Base-by-base conservation (phyloP, 2,113 vertebrate genomes). In the Cinclus mexicanus region DNA sequence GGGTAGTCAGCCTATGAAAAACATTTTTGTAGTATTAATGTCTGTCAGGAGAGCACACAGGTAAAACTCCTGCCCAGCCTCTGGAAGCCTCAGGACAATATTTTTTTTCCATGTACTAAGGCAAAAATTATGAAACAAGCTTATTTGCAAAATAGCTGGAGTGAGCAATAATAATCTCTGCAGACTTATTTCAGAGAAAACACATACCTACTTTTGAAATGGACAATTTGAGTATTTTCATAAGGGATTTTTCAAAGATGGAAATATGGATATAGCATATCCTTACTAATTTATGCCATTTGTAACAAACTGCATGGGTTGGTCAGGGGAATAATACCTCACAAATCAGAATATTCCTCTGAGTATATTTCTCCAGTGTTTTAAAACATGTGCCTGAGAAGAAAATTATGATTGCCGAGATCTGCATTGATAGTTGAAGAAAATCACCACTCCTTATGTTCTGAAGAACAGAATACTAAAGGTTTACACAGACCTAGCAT, bases 141-240 rank as follows among this genome's bases (percentile, higher is more conserved):
- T 53, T 61, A 39, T 22, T 82, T 67, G 6, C 55, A n/a, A 70
- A 93, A 56, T 12, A 72, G n/a, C 8, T 74, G n/a, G 24, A 49
- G 19, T 21, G 23, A 39, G 24, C 33, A 92, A 92, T 67, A 88
- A 12, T 16, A 61, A 46, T 33, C 9, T 42, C 35, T 50, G 52
- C n/a, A 74, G 42, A 42, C 11, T 75, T 26, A 41, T 28, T 77
- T 64, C 33, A 53, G 33, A 87, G 13, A 17, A 85, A 91, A 78
- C 7, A 49, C 0, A 0, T 8, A 80, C 9, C 24, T 52, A 7
- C 63, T 76, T 80, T 35, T 14, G 6, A 18, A 17, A 31, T 7
- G 11, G 44, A 47, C 49, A 80, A n/a, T 35, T 33, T n/a, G 24
- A 57, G 5, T n/a, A n/a, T 56, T 67, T 91, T 81, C 42, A 22